phyloP scores from a whole-genome alignment of 2,888 invertebrate genomes.

The Tetramorium bicarinatum region DNA sequence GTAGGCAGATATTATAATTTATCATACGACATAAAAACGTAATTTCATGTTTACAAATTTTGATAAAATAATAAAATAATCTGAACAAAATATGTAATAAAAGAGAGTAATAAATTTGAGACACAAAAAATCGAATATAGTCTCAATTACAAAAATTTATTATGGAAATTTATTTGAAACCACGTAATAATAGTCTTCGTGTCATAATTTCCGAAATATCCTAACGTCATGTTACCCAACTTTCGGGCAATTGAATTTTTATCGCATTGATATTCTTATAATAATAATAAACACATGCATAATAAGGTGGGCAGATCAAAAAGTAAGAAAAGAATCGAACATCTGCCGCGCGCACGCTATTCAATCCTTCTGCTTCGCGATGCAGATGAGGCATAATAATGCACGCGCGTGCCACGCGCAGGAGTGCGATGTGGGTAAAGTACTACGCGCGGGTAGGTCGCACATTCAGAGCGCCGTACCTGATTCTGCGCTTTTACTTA shows the following conservation, averaged over 20 bases:
- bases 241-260: not conserved
- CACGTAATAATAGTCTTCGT: not conserved
- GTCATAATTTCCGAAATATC: not conserved
- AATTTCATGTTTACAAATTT: not conserved
- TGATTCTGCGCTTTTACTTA: constrained; percentile 1
- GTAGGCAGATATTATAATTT: not conserved
- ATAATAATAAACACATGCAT: constrained; percentile 58
- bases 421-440: constrained; percentile 28
- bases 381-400: constrained; percentile 54
- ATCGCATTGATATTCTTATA: constrained; percentile 2
- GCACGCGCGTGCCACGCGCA: constrained; percentile 64
- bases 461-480: not conserved
- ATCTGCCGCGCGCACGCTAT: constrained; percentile 70
- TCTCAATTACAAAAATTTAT: not conserved
- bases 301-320: constrained; percentile 56
- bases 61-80: not conserved
- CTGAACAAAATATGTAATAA: not conserved
- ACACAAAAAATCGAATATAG: not conserved
- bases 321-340: constrained; percentile 61
- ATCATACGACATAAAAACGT: not conserved
- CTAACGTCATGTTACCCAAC: not conserved
- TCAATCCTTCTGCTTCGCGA: constrained; percentile 59
- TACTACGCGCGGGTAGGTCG: not conserved
- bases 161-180: not conserved
- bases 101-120: not conserved